phyloP scores from a whole-genome alignment of 92 coral and sea anemone species.

The Diadumene lineata region DNA sequence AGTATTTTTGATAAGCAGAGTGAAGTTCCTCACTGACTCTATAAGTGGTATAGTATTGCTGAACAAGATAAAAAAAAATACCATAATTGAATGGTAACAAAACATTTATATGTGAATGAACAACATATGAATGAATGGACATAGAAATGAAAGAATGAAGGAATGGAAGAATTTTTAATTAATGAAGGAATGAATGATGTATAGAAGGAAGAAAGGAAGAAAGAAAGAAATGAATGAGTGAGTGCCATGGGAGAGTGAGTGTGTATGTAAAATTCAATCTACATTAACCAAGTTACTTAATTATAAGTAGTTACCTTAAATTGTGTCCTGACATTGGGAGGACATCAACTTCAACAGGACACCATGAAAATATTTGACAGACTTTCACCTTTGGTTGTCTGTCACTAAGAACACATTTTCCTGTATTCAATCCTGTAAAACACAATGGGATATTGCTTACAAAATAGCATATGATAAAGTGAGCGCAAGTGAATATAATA shows the following conservation, averaged over 20 bases:
- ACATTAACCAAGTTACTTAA: too few relatives aligned
- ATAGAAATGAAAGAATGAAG: not conserved
- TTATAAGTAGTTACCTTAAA: constrained; percentile 55
- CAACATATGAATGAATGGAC: not conserved
- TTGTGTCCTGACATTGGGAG: constrained; percentile 86
- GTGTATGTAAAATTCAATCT: too few relatives aligned
- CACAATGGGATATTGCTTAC: not conserved
- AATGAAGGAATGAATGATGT: not conserved
- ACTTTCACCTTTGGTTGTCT: constrained; percentile 37
- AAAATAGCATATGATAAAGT: not conserved
- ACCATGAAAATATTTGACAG: constrained; percentile 92
- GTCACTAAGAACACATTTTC: constrained; percentile 74
- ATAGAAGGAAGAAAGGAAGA: not conserved
- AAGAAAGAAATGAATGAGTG: not conserved
- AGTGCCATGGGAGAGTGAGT: not conserved
- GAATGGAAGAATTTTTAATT: not conserved
- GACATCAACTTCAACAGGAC: constrained; percentile 84
- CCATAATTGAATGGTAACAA: not conserved
- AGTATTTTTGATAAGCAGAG: constrained; percentile 90
- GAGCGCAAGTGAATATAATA: not conserved
- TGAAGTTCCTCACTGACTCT: constrained; percentile 73
- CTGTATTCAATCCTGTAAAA: constrained; percentile 77
- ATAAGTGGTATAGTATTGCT: constrained; percentile 71
- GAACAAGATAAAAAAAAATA: constrained; percentile 9
- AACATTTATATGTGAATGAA: not conserved